Percentiles rank a stretch among this genome's conserved stretches.
Conservation (phyloP, 2,888 invertebrate genomes). For the Drosophila suboccidentalis region DNA sequence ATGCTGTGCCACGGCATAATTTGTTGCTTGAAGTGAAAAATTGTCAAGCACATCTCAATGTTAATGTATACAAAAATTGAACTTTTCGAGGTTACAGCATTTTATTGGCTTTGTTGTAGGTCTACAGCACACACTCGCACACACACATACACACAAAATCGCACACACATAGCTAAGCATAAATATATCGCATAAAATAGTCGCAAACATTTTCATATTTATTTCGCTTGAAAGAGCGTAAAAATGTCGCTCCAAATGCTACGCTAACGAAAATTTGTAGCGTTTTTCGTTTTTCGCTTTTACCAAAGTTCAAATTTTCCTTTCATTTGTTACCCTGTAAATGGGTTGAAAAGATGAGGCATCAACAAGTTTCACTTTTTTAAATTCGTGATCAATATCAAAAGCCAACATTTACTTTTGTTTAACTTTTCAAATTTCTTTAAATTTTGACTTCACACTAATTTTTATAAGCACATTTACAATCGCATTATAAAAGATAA, state of each 20-base stretch:
- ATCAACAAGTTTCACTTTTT: too few species aligned
- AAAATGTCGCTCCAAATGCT: conserved; percentile 70
- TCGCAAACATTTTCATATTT: conserved; percentile 75
- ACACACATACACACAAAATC: conserved; percentile 14
- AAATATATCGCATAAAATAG: conserved; percentile 65
- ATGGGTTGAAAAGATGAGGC: not conserved
- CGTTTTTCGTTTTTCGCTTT: conserved; percentile 38
- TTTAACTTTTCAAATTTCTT: too few species aligned
- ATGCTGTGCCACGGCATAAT: conserved; percentile 79
- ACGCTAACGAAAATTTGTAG: conserved; percentile 34
- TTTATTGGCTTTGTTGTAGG: conserved; percentile 74
- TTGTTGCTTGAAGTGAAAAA: conserved; percentile 81
- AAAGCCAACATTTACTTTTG: not conserved
- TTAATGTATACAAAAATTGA: conserved; percentile 74
- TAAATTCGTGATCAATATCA: not conserved
- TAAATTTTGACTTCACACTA: too few species aligned
- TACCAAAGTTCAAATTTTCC: conserved; percentile 58
- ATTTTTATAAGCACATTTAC: not conserved
- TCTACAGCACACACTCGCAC: conserved; percentile 19
- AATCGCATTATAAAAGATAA: not conserved
- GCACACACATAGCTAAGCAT: not conserved
- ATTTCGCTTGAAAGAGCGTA: conserved; percentile 80
- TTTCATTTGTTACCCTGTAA: conserved; percentile 27
- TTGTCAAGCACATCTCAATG: conserved; percentile 79
- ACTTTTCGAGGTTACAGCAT: conserved; percentile 79